Evolutionary conservation across 2,888 invertebrate species (phyloP), one percentile per base, ranked within the genome.

Genomic region (Cotesia congregata): DNA sequence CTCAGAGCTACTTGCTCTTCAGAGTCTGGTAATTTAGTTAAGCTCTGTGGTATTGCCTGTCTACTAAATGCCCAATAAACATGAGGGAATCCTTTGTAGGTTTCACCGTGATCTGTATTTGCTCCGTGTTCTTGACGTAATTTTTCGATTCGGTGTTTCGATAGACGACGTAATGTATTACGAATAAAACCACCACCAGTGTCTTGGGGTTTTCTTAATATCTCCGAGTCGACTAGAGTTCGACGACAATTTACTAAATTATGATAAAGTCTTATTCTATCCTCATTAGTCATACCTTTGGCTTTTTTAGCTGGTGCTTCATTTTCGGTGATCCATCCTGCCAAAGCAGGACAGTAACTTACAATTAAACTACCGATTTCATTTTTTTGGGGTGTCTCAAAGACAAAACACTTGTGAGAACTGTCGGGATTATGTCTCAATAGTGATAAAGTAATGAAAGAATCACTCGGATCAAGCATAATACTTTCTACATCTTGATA

Each of bases 361-460:
- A 97, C 96, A 86, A 98, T 97, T 67, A 98, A 90, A 85, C 96
- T 96, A 0, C 97, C 98, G 69, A 98, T 96, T 90, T 98, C 98
- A 84, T 95, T 94, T 89, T 97, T 97, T 85, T 96, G 95, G 0
- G 93, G 90, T 0, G 97, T 97, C 89, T 98, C 98, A 85, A 98
- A 95, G 17, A 98, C 97, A 89, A 97, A 97, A 90, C 97, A 97
- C 85, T 96, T 95, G 86, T 94, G 94, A 76, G 91, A 91, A 77
- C 93, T 94, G 88, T 90, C 95, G 67, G 93, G 93, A 81, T 92
- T 90, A 81, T 92, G 91, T 78, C 96, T 93, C 81, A 95, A 93
- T 71, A 98, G 90, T 76, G 96, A 97, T 82, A 98, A 94, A 0
- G 97, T 97, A 65, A 98, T 94, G 81, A 98, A 96, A 85, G 95